Percentiles rank a stretch among this genome's conserved stretches.
Evolutionary conservation across 2,113 vertebrate genomes (phyloP).

Genomic region (Chrysemys picta): DNA sequence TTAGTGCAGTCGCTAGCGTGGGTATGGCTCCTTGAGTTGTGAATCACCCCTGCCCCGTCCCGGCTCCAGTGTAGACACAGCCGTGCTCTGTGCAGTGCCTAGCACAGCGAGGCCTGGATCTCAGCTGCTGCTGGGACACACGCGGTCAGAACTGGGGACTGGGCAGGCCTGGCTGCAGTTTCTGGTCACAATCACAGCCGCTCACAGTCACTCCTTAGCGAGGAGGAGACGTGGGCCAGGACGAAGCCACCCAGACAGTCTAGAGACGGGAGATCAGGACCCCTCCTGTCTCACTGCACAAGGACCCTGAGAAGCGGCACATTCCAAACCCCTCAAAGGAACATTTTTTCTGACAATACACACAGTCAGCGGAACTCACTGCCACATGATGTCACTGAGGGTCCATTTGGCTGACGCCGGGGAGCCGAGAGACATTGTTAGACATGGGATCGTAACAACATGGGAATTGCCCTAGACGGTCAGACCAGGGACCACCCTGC

Average conservation of each 20-base stretch:
- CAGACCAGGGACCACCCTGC: not conserved
- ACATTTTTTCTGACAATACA: not conserved
- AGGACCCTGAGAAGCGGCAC: not conserved
- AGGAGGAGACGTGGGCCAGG: not conserved
- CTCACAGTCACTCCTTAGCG: not conserved
- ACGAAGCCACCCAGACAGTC: not conserved
- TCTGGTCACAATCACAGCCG: not conserved
- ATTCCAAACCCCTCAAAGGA: not conserved
- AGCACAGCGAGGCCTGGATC: not conserved
- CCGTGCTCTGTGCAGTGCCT: not conserved
- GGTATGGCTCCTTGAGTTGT: not conserved
- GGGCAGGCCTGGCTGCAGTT: not conserved
- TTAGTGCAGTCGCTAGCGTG: fast-evolving
- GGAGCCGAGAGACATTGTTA: not conserved
- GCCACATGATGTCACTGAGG: not conserved
- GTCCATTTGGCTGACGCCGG: no score
- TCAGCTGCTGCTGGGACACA: not conserved
- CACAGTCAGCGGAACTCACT: not conserved
- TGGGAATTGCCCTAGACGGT: not conserved
- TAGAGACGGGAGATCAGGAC: not conserved
- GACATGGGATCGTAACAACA: not conserved
- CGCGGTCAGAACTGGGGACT: no score
- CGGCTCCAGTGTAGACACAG: not conserved
- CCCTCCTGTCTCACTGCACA: not conserved
- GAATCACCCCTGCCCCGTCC: not conserved